Base-by-base conservation (phyloP, 1,140 invertebrate species). In the Choristoneura fumiferana region DNA sequence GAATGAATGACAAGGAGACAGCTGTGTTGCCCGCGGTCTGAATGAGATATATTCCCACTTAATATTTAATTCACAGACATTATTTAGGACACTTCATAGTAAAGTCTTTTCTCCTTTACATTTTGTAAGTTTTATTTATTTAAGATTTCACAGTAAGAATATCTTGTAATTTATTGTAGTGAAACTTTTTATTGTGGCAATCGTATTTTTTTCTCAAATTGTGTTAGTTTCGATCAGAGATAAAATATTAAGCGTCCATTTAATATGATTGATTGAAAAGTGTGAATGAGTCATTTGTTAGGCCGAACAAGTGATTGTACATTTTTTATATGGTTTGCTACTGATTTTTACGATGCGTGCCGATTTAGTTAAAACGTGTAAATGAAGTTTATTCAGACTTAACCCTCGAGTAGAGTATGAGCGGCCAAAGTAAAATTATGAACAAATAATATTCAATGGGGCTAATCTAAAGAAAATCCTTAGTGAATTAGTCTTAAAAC, bases 1-100 rank as follows among this genome's bases (percentile, higher is more conserved):
- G 78, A 75, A 79, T 82, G 81, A 79, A 78, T 81, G 43, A 12
- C 22, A 49, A 22, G 43, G 43, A 49, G 43, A 49, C 43, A 49
- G 22, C 18, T 49, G 18, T 49, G 43, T 49, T 18, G 43, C 43
- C 43, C 43, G 12, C 29, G 22, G 43, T 49, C 18, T 49, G 18
- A 49, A 49, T 49, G 43, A 49, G 18, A 49, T n/a, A 12, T 17
- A 43, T 49, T n/a, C 43, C 12, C 18, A 33, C 22, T 45, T 22
- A 17, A 18, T 15, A 22, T 17, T 45, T 18, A 18, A 15, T 18
- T 17, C 8, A 45, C 15, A 18, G 15, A 45, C 14, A 18, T 18
- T n/a, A 18, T 49, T 49, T 29, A 22, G 43, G 17, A 18, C 43
- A 18, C 18, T 49, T 49, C 29, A 49, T 49, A 8, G 22, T 49